Conservation (phyloP, 2,113 vertebrate genomes). For the Brachypteracias leptosomus region DNA sequence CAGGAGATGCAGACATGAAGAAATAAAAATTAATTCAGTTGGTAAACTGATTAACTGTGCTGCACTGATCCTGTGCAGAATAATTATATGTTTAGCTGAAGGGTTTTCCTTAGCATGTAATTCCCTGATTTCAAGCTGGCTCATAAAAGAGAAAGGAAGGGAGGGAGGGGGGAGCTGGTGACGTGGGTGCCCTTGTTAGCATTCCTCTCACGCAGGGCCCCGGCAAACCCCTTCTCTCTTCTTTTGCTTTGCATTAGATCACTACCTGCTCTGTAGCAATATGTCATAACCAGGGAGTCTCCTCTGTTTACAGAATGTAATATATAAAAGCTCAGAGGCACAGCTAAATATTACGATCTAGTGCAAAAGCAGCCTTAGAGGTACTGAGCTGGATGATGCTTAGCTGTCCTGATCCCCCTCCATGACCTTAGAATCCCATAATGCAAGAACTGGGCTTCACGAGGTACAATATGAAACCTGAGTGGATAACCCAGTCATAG, state of each 20-base stretch:
- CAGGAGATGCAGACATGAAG: constrained; percentile 19
- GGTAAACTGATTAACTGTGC: constrained; percentile 69
- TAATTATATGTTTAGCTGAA: constrained; percentile 77
- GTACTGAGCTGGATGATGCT: background rate
- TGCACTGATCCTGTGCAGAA: constrained; percentile 69
- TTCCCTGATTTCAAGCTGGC: constrained; percentile 75
- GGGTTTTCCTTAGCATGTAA: constrained; percentile 72
- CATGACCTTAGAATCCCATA: background rate
- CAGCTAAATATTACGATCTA: background rate
- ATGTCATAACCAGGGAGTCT: constrained; percentile 46
- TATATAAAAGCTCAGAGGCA: background rate
- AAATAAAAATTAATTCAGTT: constrained; percentile 65
- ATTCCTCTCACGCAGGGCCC: constrained; percentile 64
- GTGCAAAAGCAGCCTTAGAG: background rate
- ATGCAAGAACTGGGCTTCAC: background rate
- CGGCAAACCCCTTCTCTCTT: constrained; percentile 57
- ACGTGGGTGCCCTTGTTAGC: constrained; percentile 63
- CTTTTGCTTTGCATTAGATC: constrained; percentile 33
- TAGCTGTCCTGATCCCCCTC: background rate
- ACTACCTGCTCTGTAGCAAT: constrained; percentile 41
- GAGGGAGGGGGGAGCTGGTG: constrained; percentile 46
- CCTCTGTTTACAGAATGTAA: background rate
- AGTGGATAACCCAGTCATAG: background rate
- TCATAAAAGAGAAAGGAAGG: constrained; percentile 61
- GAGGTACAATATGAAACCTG: background rate